Evolutionary conservation across 2,113 vertebrate genomes (phyloP), one percentile per base, ranked within the genome.

Genomic region (Pongo abelii): DNA sequence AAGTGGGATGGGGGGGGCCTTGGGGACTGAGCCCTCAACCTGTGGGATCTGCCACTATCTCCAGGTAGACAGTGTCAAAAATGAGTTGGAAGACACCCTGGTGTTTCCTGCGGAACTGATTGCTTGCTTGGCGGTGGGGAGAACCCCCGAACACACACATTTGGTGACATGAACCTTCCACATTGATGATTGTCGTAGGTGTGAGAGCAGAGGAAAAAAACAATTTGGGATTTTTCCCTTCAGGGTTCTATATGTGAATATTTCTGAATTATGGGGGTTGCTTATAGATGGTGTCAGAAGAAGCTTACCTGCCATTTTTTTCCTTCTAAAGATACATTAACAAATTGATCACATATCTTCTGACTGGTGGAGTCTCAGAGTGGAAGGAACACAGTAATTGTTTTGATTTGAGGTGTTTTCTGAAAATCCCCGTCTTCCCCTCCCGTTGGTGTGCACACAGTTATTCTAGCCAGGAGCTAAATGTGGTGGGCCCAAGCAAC

Each of bases 241-340:
- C 43, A 78, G 40, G 12, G 27, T n/a, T 22, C 46, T 10, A 22
- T 27, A 64, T 59, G 35, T 64, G 85, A 69, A 11, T 70, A 13
- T 70, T 93, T 87, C 59, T 94, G 77, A 84, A 88, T 80, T 78
- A 18, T 5, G 14, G 18, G 18, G 69, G 69, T 64, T 96, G 79
- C 84, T 74, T 38, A 23, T 35, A 67, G 35, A 57, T 32, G 18
- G 6, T 13, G 20, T 74, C 16, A 13, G 46, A 74, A 59, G 40
- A 69, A 8, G 32, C 8, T 75, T 43, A 38, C 27, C 48, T n/a
- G 77, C 12, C 25, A 9, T 61, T 48, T 84, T 84, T 94, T 84
- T 40, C 40, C 74, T 75, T 85, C 32, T 84, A 20, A 52, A 80
- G 96, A 85, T 1, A 55, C 10, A 48, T 11, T 20, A 55, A 50